These are phyloP conservation scores for Pollenia labialis DNA, from an alignment of 2,888 invertebrate genomes.

Conservation along the genomic window DNA sequence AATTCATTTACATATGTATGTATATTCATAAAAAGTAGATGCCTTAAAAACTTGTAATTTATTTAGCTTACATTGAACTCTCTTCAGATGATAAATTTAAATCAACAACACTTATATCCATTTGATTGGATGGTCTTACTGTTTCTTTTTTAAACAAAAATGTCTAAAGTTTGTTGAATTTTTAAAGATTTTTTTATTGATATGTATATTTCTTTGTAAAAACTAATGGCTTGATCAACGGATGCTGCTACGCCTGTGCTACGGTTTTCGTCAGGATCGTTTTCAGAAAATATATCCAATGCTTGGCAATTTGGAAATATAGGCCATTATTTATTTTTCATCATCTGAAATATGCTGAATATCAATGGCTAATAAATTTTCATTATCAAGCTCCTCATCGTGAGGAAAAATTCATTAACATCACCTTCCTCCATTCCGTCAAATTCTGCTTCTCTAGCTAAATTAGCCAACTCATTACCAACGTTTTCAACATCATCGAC, in stretches of 20 bases:
- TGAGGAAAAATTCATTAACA: constrained; percentile 17
- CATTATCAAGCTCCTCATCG: constrained; percentile 20
- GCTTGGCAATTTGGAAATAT: constrained; percentile 12
- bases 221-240: constrained; percentile 7
- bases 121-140: no score
- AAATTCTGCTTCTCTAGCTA: background rate
- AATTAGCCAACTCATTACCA: constrained; percentile 13
- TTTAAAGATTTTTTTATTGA: no score
- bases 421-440: constrained; percentile 12
- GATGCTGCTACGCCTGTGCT: constrained; percentile 1
- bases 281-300: background rate
- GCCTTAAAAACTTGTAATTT: background rate
- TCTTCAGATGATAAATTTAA: no score
- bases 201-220: no score
- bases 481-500: constrained; percentile 18
- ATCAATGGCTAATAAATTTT: constrained; percentile 22
- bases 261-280: constrained; percentile 13
- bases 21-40: no score
- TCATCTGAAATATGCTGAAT: constrained; percentile 25
- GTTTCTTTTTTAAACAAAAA: constrained; percentile 1
- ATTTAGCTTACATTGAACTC: background rate
- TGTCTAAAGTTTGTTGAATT: constrained; percentile 29
- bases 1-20: constrained; percentile 8
- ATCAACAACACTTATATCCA: constrained; percentile 2
- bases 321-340: constrained; percentile 35